Percentiles rank a stretch among this genome's conserved stretches.
Conservation (phyloP, 30 jellyfish, hydroid and myxozoan species). For the Turritopsis rubra region DNA sequence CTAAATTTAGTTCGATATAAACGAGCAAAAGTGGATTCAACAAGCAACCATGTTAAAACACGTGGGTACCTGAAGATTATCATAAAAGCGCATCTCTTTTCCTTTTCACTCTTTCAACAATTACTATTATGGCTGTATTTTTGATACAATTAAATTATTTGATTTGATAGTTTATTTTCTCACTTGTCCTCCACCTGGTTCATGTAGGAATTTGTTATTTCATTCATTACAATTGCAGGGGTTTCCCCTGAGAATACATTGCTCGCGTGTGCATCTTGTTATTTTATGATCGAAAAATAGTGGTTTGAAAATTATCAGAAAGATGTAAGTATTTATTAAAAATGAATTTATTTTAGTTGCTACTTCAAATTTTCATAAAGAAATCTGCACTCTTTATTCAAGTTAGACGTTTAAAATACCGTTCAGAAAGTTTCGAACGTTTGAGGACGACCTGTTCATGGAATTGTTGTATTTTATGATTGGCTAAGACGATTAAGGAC, state of each 20-base stretch:
- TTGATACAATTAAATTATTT: background rate
- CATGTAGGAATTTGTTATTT: background rate
- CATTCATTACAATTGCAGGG: background rate
- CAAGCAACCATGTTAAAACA: background rate
- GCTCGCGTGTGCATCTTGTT: slow-evolving; percentile 15
- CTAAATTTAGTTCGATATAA: too few relatives aligned
- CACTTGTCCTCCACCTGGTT: background rate
- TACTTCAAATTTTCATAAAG: too few relatives aligned
- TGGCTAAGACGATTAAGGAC: background rate
- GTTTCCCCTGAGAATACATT: slow-evolving; percentile 2
- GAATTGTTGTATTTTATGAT: background rate
- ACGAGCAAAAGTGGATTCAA: background rate
- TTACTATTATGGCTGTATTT: too few relatives aligned
- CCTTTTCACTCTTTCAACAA: background rate
- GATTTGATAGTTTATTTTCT: background rate
- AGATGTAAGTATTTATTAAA: too few relatives aligned
- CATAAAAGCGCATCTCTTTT: background rate
- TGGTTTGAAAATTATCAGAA: slow-evolving; percentile 4
- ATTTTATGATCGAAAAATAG: background rate
- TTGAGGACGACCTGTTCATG: background rate
- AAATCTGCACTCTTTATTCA: background rate
- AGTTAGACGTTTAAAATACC: background rate
- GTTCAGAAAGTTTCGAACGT: background rate
- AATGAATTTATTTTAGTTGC: too few relatives aligned
- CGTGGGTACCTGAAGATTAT: background rate